Conservation (phyloP, 2,113 vertebrate species). For the Poeciliopsis retropinna region DNA sequence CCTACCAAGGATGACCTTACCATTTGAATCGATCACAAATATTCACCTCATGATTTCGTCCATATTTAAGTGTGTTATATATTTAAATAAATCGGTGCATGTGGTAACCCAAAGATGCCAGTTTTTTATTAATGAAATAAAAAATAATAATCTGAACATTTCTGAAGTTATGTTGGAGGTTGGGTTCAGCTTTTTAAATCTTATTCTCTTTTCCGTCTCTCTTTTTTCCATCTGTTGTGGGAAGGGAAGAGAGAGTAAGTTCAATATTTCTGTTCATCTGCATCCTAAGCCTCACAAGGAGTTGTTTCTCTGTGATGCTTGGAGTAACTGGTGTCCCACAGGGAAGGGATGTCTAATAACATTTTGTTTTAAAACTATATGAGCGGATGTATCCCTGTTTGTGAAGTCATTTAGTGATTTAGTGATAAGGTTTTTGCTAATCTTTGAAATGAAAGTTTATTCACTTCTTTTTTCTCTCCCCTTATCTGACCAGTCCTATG, state of each 20-base stretch:
- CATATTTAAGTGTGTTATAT: too few relatives aligned
- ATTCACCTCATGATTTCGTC: too few relatives aligned
- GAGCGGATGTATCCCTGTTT: too few relatives aligned
- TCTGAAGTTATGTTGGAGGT: too few relatives aligned
- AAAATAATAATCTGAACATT: too few relatives aligned
- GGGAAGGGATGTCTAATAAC: too few relatives aligned
- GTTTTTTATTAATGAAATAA: too few relatives aligned
- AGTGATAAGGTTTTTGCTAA: background rate
- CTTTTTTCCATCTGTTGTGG: background rate
- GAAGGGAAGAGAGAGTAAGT: slow-evolving; percentile 73
- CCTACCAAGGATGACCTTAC: too few relatives aligned
- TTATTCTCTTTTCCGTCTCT: slow-evolving; percentile 27
- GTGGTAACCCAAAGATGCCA: too few relatives aligned
- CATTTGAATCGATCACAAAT: too few relatives aligned
- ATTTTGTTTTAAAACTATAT: background rate
- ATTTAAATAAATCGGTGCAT: too few relatives aligned
- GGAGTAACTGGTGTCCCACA: too few relatives aligned
- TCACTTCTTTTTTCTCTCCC: background rate
- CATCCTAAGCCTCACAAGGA: background rate
- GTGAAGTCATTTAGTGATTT: background rate
- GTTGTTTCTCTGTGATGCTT: background rate
- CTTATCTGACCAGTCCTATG: background rate
- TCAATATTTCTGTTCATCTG: background rate
- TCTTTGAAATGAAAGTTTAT: background rate
- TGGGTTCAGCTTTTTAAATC: background rate